Evolutionary conservation across 2,797 vertebrate species (phyloP).

Genomic region (Craterocephalus amniculus): DNA sequence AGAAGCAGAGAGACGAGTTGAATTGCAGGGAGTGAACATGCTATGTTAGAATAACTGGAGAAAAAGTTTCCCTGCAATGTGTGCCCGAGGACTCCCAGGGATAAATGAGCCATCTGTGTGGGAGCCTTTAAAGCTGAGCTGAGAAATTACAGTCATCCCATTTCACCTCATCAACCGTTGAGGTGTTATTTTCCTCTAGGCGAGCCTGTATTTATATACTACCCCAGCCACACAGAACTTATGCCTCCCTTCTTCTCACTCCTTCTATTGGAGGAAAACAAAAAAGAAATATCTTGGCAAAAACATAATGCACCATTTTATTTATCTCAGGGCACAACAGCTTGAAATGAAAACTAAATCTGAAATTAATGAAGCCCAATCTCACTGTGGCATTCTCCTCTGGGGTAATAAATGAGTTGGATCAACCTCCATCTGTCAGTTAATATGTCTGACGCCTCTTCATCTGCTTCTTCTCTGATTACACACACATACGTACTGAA

Average conservation of each 20-base stretch:
- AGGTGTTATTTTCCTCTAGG: conserved; percentile 85
- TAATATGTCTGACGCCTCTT: conserved; percentile 98
- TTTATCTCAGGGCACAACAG: conserved; percentile 99
- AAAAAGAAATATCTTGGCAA: conserved; percentile 94
- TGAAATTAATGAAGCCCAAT: conserved; percentile 99
- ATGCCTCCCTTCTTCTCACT: conserved; percentile 80
- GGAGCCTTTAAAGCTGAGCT: conserved; percentile 85
- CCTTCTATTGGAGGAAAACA: conserved; percentile 90
- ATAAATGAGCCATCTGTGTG: conserved; percentile 86
- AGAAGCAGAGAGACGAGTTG: conserved; percentile 76
- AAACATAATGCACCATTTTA: conserved; percentile 99
- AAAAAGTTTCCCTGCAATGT: conserved; percentile 83
- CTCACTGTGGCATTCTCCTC: conserved; percentile 99
- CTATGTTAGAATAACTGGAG: conserved; percentile 82
- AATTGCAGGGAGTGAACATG: conserved; percentile 76
- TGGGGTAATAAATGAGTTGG: conserved; percentile 99
- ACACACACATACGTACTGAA: conserved; percentile 58
- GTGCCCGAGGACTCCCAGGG: conserved; percentile 84
- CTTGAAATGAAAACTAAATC: conserved; percentile 99
- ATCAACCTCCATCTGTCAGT: conserved; percentile 99
- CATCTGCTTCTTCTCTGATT: conserved; percentile 87
- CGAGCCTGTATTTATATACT: conserved; percentile 84
- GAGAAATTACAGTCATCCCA: conserved; percentile 85
- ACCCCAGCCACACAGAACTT: conserved; percentile 82
- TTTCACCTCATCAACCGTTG: conserved; percentile 85